Base-by-base conservation (phyloP, 30 jellyfish, hydroid and myxozoan genomes). In the Turritopsis rubra region DNA sequence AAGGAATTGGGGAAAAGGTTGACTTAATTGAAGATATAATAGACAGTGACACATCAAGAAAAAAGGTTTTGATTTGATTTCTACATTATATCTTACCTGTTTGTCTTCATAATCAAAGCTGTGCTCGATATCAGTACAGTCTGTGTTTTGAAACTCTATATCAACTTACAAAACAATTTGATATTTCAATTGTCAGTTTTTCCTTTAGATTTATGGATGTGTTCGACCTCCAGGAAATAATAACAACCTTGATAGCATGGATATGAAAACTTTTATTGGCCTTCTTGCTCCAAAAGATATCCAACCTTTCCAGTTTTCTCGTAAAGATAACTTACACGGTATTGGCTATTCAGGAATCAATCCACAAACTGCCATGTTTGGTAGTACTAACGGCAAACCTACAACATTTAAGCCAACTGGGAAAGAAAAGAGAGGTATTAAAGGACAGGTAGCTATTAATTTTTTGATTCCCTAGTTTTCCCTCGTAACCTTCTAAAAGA, bases 221-320 rank as follows among this genome's bases (percentile, higher is more conserved):
- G 54, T 30, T 1, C 88, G 80, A 53, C 88, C 72, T 21, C 9
- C 60, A 3, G 60, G 60, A 3, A 41, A 13, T 13, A 5, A 13
- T 41, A 25, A 20, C 13, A 22, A 41, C 29, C 65, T 84, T 5
- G 84, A 81, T 26, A 21, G 28, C 28, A 81, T 30, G 66, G 88
- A 81, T 19, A 60, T 54, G 88, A 81, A 26, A 54, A 52, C 85
- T 7, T 81, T 66, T 1, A 26, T 31, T 31, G 16, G 66, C 27
- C 78, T 81, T 25, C 94, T 95, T 25, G 98, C 98, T 21, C 99
- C 99, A 25, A 90, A 95, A 85, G 99, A 90, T 87, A 88, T 87
- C 66, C 92, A 83, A 73, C 96, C 95, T 0, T 89, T 86, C 17
- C 53, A 76, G 26, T 91, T 91, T 79, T 71, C 84, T n/a, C 94